Evolutionary conservation across 2,797 vertebrate species (phyloP), one percentile per base, ranked within the genome.

Genomic region (Darevskia nairensis): DNA sequence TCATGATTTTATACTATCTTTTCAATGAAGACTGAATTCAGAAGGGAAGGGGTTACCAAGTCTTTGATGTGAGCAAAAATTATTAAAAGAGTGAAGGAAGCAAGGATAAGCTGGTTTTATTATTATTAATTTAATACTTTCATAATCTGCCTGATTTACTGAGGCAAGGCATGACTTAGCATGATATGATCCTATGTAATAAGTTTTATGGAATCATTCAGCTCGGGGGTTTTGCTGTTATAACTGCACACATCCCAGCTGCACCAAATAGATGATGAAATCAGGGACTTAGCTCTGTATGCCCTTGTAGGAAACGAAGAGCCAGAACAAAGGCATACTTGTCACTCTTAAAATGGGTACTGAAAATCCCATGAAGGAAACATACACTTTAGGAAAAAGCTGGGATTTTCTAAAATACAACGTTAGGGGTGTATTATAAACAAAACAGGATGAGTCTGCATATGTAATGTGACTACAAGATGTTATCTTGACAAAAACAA

Each of bases 111-210:
- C 23, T 89, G 32, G 6, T 87, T 90, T 88, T 92, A 80, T 95
- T 90, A 93, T 95, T 95, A 94, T 92, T 92, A 90, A 95, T 95
- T 95, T 96, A 97, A 97, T 96, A 94, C 95, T 94, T 92, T 91
- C 55, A 64, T 94, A 94, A 96, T 95, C 92, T 92, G 89, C 72
- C 82, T 94, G 90, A 90, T 94, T 95, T 93, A 92, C 8, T 94
- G 85, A 95, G 75, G 88, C 79, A 87, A 95, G 87, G 83, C 64
- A 86, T 84, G 88, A 91, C 88, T 90, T 92, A 86, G 68, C 50
- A 39, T 93, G 75, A 23, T 59, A 23, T 93, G 86, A 94, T 96
- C 85, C 88, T 87, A 46, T 79, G 69, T 92, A 94, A 95, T 95
- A 90, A 92, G 69, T 91, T 92, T 94, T 93, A 87, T 61, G 92